Evolutionary conservation across 2,113 vertebrate genomes (phyloP), one percentile per base, ranked within the genome.

Genomic region (Nycticebus coucang): DNA sequence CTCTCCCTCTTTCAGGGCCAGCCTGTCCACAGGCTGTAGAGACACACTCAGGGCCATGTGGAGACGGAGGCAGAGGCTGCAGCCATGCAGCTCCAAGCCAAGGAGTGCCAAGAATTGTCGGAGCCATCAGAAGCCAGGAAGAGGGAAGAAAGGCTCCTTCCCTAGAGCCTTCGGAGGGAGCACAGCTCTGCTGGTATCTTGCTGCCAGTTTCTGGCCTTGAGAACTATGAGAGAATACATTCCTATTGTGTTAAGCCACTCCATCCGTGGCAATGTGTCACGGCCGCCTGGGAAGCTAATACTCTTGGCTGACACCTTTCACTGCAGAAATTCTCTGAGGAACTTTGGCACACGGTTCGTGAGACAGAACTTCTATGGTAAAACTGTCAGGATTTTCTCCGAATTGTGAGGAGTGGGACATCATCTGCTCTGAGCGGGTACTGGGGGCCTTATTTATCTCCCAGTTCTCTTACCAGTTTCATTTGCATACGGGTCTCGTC

Each of bases 401-500:
- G 62, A 80, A 7, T 1, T 0, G 26, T 1, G 69, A 60, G 55
- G 11, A 17, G 0, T 5, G 55, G 18, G 2, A 2, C 0, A 0
- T 8, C 35, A 13, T 14, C n/a, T 37, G 53, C 62, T 41, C 69
- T 30, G 24, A 4, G 12, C 37, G 3, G 45, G 45, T 45, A 9
- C 2, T 1, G 0, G 10, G 37, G n/a, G 24, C 1, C 28, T 24
- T 1, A 3, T 8, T 66, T 0, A 5, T 45, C 53, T 10, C 0
- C 57, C 24, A 22, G 53, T 64, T 35, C 77, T 10, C 98, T 98
- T 98, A 99, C 99, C 99, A 84, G 91, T 94, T 96, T 41, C 28
- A 98, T 28, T 53, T 98, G 98, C 78, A 17, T 98, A 96, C 97
- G 97, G 0, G 78, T 98, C 72, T 98, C 71, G 0, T 99, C 99